Conservation (phyloP, 2,113 vertebrate genomes). For the Muntiacus reevesi region DNA sequence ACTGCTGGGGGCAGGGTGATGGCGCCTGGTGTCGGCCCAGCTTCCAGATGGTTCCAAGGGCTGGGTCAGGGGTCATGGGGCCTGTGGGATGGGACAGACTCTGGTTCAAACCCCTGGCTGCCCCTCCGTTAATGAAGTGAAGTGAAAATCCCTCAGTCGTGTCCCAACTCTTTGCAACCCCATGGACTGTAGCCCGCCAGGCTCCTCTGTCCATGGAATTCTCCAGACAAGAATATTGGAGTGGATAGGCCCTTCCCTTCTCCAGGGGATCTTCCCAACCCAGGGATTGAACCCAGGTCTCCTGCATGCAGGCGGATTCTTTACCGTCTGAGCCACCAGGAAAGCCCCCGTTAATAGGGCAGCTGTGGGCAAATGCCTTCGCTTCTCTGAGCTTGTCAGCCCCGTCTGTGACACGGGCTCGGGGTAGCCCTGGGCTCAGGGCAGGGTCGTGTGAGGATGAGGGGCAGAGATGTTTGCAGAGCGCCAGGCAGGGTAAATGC, state of each 20-base stretch:
- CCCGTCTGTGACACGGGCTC: accelerated
- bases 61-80: neutral
- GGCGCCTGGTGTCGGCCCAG: too few relatives aligned
- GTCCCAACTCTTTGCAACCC: neutral
- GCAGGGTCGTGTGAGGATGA: accelerated
- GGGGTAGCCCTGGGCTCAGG: neutral
- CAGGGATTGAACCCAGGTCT: neutral
- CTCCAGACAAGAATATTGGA: neutral
- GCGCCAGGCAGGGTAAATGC: accelerated
- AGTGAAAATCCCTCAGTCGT: neutral
- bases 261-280: neutral
- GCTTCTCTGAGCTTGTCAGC: accelerated
- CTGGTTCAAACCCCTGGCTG: too few relatives aligned
- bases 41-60: neutral
- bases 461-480: accelerated
- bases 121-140: neutral
- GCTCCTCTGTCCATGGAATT: neutral
- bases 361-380: accelerated
- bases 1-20: neutral
- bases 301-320: neutral
- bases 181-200: neutral
- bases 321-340: neutral
- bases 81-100: neutral
- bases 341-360: accelerated
- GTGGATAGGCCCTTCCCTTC: neutral